Evolutionary conservation across 23 tunicate species (phyloP).

Genomic region (Oikopleura dioica): DNA sequence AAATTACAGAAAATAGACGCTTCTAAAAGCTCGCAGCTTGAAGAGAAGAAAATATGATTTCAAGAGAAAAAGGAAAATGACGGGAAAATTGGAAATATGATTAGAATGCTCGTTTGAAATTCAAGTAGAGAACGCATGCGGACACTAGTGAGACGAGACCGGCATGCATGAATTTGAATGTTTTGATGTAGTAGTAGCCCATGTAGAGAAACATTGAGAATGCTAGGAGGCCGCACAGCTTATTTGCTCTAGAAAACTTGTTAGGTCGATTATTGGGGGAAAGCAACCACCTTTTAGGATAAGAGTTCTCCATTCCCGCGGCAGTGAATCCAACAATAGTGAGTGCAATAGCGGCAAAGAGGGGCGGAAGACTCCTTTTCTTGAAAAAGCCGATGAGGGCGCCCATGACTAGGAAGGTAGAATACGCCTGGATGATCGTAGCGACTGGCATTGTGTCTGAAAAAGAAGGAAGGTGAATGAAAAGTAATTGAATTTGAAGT

Average conservation of each 20-base stretch:
- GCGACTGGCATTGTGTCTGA: neutral
- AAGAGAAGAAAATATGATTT: too few species aligned
- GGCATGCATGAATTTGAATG: slow-evolving; percentile 8
- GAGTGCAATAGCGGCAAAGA: neutral
- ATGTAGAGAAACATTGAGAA: neutral
- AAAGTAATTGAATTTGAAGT: neutral
- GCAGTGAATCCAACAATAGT: neutral
- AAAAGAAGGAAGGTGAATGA: neutral
- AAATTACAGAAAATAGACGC: too few species aligned
- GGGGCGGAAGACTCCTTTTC: neutral
- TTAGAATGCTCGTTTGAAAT: neutral
- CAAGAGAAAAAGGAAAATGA: too few species aligned
- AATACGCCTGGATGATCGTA: slow-evolving; percentile 4
- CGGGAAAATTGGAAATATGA: too few species aligned
- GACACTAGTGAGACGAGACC: neutral
- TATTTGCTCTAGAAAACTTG: neutral
- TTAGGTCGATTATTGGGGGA: too few species aligned
- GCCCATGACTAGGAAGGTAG: neutral
- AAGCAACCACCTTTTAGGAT: neutral
- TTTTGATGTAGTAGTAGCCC: neutral
- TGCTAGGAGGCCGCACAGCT: neutral
- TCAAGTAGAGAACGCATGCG: neutral
- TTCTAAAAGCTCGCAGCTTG: too few species aligned
- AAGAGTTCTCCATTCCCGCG: neutral
- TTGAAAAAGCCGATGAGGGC: slow-evolving; percentile 5